Evolutionary conservation across 1,140 invertebrate genomes (phyloP), one percentile per base, ranked within the genome.

Genomic region (Platorchestia sp.): DNA sequence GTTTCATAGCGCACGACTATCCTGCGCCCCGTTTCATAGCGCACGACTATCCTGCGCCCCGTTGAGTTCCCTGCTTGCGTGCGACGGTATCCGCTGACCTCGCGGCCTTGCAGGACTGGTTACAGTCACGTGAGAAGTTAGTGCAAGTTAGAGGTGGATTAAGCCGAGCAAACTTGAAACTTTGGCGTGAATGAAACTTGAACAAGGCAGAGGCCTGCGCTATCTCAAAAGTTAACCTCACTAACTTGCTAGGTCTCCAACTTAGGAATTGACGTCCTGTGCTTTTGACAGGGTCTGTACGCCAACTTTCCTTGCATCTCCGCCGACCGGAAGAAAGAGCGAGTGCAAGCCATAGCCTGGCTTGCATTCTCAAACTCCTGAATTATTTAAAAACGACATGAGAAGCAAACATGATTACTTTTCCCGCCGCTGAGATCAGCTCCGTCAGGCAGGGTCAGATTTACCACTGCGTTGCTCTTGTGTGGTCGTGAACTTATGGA

Each of bases 101-200:
- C 59, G 27, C 3, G 14, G 59, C 59, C 36, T 89, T 5, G 3
- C 41, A 36, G 22, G 41, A 10, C 41, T 42, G 87, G 87, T 89
- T 42, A 89, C 87, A 89, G 41, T 6, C n/a, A 41, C 5, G 87
- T 44, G 87, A 89, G 43, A 89, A 89, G 87, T 89, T 89, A 41
- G 59, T 3, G 27, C 5, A 42, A 89, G 87, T 89, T 89, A 89
- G 87, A 89, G 36, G 87, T 89, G 87, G 42, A 89, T 89, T 89
- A 89, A 89, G 43, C 3, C 36, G n/a, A 41, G 87, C 41, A 41
- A 93, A 47, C 91, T 93, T 36, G 40, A n/a, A 93, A 93, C 91
- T 93, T 44, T n/a, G 45, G 45, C 40, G 45, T 93, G 91, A 93
- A 93, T 93, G 91, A 47, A 93, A 93, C 91, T 93, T 93, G 43